phyloP scores from a whole-genome alignment of 2,113 vertebrate species.

The Proterorhinus semilunaris region DNA sequence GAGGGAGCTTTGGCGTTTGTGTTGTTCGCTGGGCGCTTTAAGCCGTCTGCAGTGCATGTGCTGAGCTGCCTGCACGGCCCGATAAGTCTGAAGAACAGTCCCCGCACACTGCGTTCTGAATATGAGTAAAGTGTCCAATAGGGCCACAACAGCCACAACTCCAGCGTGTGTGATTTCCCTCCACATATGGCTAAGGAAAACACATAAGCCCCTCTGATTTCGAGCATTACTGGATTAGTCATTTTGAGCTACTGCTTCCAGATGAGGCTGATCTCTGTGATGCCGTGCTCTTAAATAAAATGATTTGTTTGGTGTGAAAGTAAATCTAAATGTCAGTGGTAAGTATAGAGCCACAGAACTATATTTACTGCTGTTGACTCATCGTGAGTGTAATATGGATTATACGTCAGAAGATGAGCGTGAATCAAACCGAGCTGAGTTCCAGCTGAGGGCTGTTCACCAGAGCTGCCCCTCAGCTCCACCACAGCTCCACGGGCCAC shows the following conservation, averaged over 20 bases:
- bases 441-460: constrained; percentile 47
- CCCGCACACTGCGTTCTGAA: constrained; percentile 3
- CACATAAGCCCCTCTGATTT: neutral
- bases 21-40: neutral
- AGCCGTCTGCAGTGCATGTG: constrained; percentile 7
- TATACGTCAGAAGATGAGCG: constrained; percentile 39
- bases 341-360: constrained; percentile 17
- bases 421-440: constrained; percentile 37
- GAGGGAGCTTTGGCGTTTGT: constrained; percentile 34
- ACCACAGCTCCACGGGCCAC: constrained; percentile 12
- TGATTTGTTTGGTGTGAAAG: neutral
- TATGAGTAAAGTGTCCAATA: constrained; percentile 16
- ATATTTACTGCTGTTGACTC: constrained; percentile 51
- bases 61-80: constrained; percentile 1
- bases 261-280: constrained; percentile 5
- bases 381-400: constrained; percentile 42
- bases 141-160: neutral
- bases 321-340: constrained; percentile 9
- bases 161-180: constrained; percentile 11
- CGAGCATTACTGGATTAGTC: neutral
- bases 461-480: constrained; percentile 30
- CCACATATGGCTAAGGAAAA: neutral
- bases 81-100: constrained; percentile 28
- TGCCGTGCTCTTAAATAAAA: constrained; percentile 16
- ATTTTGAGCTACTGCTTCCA: constrained; percentile 4